Base-by-base conservation (phyloP, 2,113 vertebrate species). In the Irena cyanogastra region DNA sequence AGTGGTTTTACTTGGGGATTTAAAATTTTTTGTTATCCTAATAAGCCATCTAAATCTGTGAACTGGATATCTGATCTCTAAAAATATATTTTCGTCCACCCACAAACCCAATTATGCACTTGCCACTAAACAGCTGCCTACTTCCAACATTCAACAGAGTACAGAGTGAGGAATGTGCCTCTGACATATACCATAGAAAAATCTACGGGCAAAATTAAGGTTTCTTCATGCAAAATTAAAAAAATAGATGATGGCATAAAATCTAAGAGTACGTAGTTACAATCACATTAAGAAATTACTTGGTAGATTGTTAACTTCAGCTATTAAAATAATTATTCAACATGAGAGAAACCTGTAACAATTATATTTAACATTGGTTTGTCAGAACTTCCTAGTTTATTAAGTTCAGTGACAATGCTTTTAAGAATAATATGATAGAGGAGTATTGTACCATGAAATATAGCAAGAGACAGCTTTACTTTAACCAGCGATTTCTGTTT, bases 261-360 rank as follows among this genome's bases (percentile, higher is more conserved):
- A 87, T 90, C n/a, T 85, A 90, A 80, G 65, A 74, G 76, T 54
- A 91, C 42, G 39, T 87, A 78, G 76, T 89, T 85, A 78, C 33
- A 91, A 39, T 35, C 22, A 31, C 24, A 90, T 54, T 80, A 75
- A 61, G 53, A 95, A 95, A 87, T 89, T 80, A 90, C 47, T 86
- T 71, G 66, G 59, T 82, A 92, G 79, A 94, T 52, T 96, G 61
- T 82, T 95, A 94, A 87, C 74, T 83, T 93, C 39, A 84, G 63
- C 49, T 66, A 87, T 92, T 89, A 95, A 96, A 95, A 90, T 74
- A 79, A 95, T 92, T 87, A 89, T 89, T 91, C 66, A 66, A n/a
- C 13, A 21, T 56, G 78, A 76, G 54, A 94, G 53, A 93, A 91
- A 93, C 26, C 42, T 26, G 52, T 81, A 84, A 57, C 69, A 72